Evolutionary conservation across 2,888 invertebrate species (phyloP).

Genomic region (Protophormia terraenovae): DNA sequence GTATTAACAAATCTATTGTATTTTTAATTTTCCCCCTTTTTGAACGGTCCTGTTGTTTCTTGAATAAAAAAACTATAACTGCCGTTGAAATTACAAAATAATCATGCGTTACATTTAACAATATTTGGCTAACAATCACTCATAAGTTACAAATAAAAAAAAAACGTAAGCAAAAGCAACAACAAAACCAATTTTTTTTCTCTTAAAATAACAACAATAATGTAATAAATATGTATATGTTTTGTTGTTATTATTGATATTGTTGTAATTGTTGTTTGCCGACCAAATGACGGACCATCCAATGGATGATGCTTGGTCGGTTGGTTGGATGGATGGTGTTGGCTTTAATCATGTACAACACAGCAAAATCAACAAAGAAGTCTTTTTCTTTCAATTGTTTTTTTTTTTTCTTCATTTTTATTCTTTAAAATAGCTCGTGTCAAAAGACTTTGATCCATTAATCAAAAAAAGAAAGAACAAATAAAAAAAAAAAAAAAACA

Average conservation of each 20-base stretch:
- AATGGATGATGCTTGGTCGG: constrained; percentile 8
- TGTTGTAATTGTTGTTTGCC: constrained; percentile 19
- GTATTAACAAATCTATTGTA: too few species aligned
- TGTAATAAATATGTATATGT: not conserved
- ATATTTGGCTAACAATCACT: constrained; percentile 54
- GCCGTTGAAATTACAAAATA: constrained; percentile 24
- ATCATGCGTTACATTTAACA: constrained; percentile 39
- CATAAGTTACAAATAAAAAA: constrained; percentile 4
- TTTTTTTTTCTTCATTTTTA: constrained; percentile 24
- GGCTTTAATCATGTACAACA: constrained; percentile 68
- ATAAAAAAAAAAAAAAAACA: constrained; percentile 13
- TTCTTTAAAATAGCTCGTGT: constrained; percentile 78
- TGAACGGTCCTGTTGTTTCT: not conserved
- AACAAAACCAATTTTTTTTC: not conserved
- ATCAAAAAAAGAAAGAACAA: constrained; percentile 72
- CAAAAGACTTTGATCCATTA: constrained; percentile 81
- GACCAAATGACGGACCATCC: not conserved
- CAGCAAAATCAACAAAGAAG: constrained; percentile 78
- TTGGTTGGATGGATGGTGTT: not conserved
- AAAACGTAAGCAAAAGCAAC: not conserved
- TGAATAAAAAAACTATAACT: not conserved
- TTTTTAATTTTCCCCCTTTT: not conserved
- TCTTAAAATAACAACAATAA: constrained; percentile 1
- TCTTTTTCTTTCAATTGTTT: too few species aligned
- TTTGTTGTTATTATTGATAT: constrained; percentile 29